These are phyloP conservation scores for Psilanteris sp. DNA, from an alignment of 1,140 invertebrate genomes.

Conservation along the genomic window DNA sequence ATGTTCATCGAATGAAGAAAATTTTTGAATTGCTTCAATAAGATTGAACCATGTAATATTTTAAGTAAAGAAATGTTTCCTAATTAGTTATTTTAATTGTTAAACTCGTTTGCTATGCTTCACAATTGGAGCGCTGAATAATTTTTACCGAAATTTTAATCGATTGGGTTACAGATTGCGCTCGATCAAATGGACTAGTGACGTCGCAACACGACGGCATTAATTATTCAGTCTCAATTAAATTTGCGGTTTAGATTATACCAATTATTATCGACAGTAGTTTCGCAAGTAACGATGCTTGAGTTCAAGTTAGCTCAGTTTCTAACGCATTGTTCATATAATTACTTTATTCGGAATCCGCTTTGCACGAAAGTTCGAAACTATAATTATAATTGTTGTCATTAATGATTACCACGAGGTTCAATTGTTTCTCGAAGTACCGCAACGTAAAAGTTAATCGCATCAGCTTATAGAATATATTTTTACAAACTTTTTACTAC, in stretches of 20 bases:
- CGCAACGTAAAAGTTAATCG: too few species aligned
- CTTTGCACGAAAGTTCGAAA: slow-evolving; percentile 42
- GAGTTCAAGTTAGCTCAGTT: slow-evolving; percentile 53
- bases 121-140: slow-evolving; percentile 18
- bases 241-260: slow-evolving; percentile 60
- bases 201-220: slow-evolving; percentile 45
- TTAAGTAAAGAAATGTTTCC: too few species aligned
- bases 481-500: too few species aligned
- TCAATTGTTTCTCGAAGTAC: slow-evolving; percentile 24
- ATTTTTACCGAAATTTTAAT: slow-evolving; percentile 34
- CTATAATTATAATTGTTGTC: slow-evolving; percentile 43
- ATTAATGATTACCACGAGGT: slow-evolving; percentile 20
- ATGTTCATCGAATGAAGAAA: too few species aligned
- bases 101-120: too few species aligned
- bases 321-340: slow-evolving; percentile 54
- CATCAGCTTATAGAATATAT: too few species aligned
- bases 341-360: slow-evolving; percentile 60
- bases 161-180: slow-evolving; percentile 12
- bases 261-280: slow-evolving; percentile 59
- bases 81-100: too few species aligned
- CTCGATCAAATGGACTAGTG: slow-evolving; percentile 48
- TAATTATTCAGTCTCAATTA: slow-evolving; percentile 67
- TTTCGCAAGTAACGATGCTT: slow-evolving; percentile 53
- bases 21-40: too few species aligned
- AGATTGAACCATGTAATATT: too few species aligned